These are phyloP conservation scores for Sebastes steindachneri DNA, from an alignment of 2,797 vertebrate species.

Conservation along the genomic window DNA sequence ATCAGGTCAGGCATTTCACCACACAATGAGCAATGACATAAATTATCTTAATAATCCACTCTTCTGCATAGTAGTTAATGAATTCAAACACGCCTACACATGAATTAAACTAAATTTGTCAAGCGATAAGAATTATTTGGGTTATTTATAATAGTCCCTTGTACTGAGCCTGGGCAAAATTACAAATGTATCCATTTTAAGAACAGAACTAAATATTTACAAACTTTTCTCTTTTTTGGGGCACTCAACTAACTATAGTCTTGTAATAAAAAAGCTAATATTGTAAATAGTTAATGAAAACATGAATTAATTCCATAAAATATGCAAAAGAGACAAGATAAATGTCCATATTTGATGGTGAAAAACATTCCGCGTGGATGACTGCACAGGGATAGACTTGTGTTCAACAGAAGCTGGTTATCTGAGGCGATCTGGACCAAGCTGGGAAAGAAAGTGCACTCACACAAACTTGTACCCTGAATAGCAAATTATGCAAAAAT, in stretches of 20 bases:
- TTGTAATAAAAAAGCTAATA: constrained; percentile 26
- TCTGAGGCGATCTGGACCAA: constrained; percentile 16
- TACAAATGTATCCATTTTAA: constrained; percentile 13
- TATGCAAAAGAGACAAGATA: constrained; percentile 52
- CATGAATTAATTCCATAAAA: constrained; percentile 56
- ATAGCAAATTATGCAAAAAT: constrained; percentile 19
- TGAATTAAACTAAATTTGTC: constrained; percentile 19
- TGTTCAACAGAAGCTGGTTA: constrained; percentile 17
- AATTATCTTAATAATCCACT: constrained; percentile 26
- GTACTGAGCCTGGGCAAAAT: background rate
- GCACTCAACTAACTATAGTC: constrained; percentile 11
- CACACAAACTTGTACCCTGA: constrained; percentile 12
- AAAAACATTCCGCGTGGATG: constrained; percentile 29
- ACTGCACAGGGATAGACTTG: constrained; percentile 20
- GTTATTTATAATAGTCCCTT: constrained; percentile 11
- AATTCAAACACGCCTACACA: constrained; percentile 11
- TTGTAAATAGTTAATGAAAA: constrained; percentile 59
- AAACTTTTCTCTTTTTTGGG: background rate
- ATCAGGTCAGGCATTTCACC: constrained; percentile 11
- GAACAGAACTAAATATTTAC: constrained; percentile 33
- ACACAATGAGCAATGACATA: constrained; percentile 14
- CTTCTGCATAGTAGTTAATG: background rate
- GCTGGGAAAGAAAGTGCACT: background rate
- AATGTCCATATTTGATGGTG: constrained; percentile 48
- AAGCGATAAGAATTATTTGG: background rate